Evolutionary conservation across 2,113 vertebrate species (phyloP).

Genomic region (Isurus oxyrinchus): DNA sequence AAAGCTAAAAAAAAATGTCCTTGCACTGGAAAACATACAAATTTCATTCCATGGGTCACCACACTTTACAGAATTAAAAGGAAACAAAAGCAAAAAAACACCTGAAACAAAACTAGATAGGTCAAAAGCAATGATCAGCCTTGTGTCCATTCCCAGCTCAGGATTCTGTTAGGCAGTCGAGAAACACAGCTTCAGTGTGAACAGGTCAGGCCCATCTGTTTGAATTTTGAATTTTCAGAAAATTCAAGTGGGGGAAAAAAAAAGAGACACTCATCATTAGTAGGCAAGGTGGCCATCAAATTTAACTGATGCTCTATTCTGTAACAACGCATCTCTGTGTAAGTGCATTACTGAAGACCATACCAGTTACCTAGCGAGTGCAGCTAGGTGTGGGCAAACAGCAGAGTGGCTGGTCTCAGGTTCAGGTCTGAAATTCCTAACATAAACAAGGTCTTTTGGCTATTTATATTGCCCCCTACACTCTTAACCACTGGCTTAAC

Average conservation of each 20-base stretch:
- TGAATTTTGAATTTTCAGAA: background rate
- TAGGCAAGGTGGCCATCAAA: background rate
- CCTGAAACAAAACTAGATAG: conserved; percentile 1
- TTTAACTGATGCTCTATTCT: background rate
- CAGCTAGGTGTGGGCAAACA: too few species aligned
- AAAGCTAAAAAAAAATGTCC: conserved; percentile 18
- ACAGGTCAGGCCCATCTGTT: conserved; percentile 33
- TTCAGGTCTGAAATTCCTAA: background rate
- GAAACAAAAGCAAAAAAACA: background rate
- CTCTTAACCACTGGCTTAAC: background rate
- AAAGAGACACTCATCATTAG: background rate
- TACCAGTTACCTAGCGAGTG: background rate
- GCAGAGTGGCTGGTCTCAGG: background rate
- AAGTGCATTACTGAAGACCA: background rate
- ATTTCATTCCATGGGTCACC: conserved; percentile 2
- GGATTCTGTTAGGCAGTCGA: conserved; percentile 15
- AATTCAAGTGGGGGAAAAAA: background rate
- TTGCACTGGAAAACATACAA: conserved; percentile 23
- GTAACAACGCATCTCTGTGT: background rate
- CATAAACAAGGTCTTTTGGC: background rate
- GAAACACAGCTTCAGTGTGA: conserved; percentile 31
- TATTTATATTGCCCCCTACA: background rate
- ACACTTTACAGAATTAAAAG: conserved; percentile 16
- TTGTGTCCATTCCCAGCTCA: background rate
- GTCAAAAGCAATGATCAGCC: conserved; percentile 27